Base-by-base conservation (phyloP, 2,113 vertebrate genomes). In the Tretioscincus oriximinensis region DNA sequence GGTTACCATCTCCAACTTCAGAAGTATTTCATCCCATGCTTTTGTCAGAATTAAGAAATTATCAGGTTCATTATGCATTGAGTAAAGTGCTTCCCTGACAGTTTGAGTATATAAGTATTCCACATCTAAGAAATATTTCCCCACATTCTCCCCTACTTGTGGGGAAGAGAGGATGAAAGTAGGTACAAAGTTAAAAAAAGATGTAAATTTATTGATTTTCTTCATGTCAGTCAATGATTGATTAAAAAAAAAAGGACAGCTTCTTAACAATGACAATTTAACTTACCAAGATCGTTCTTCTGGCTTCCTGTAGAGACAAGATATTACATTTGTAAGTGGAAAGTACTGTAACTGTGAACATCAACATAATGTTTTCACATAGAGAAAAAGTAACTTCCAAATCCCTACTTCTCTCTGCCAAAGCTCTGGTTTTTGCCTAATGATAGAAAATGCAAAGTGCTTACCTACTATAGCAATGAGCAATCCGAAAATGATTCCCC, bases 401-500 rank as follows among this genome's bases (percentile, higher is more conserved):
- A 8, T 49, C n/a, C 69, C 54, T 6, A 21, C 24, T 24, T 71
- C 45, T 2, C 8, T 24, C 4, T 31, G 6, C n/a, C 1, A 16
- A 41, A 70, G 22, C 68, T 14, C 9, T 22, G 11, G n/a, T 47
- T 41, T 22, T 31, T n/a, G 77, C 45, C 82, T 9, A 0, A 54
- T 77, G 22, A 26, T 3, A 22, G 20, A 60, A 63, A 9, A 74
- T 82, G 85, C 79, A 16, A 78, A 77, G 22, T 5, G 87, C 92
- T 92, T 93, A 93, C 90, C 92, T 79, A 76, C 91, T 0, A 93
- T 45, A 54, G 86, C 0, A 60, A 92, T 21, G 67, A 73, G 49
- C 87, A 92, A 78, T 64, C 92, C 89, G 75, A 97, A 92, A 84
- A 96, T 87, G 88, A 97, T 84, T 85, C 64, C 91, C 93, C 88